Base-by-base conservation (phyloP, 2,888 invertebrate species). In the Heliconius aoede region DNA sequence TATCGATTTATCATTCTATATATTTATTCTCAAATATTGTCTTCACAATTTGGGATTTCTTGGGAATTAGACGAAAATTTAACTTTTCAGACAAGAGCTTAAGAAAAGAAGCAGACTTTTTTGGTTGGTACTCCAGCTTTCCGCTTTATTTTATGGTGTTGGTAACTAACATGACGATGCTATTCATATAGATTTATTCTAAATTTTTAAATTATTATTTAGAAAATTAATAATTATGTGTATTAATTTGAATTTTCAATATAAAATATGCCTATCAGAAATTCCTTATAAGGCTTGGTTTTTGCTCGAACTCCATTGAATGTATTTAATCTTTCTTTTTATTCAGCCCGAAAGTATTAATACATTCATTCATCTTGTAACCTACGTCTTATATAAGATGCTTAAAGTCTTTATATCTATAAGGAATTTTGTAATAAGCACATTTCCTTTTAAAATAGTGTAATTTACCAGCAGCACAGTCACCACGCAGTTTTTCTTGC, bases 81-180 rank as follows among this genome's bases (percentile, higher is more conserved):
- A 86, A 89, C 84, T 88, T 94, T 94, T 93, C 94, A 94, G 94
- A 94, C 80, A 79, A 85, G 86, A 87, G 88, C 86, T 90, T 94
- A 90, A 91, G 86, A 81, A 93, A 90, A 92, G 93, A 93, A 71
- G 89, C 86, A 82, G 94, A 94, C 85, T 85, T 94, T 81, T 94
- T 93, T 91, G 94, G 94, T 94, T 93, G 93, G 94, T 94, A 94
- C 85, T 85, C 79, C 84, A 84, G 84, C 83, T 84, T 79, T 72
- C 78, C 51, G 79, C 80, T 80, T 81, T 76, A 62, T 62, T 32
- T 60, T 68, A 68, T 74, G 73, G 75, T 77, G 68, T 62, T 72
- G 69, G 79, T 60, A 60, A 28, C 15, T 72, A 75, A 51, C n/a
- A 61, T 40, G 18, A 40, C 3, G 15, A 65, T 65, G 36, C 24